phyloP scores from a whole-genome alignment of 2,113 vertebrate genomes.

The Probosciger aterrimus region DNA sequence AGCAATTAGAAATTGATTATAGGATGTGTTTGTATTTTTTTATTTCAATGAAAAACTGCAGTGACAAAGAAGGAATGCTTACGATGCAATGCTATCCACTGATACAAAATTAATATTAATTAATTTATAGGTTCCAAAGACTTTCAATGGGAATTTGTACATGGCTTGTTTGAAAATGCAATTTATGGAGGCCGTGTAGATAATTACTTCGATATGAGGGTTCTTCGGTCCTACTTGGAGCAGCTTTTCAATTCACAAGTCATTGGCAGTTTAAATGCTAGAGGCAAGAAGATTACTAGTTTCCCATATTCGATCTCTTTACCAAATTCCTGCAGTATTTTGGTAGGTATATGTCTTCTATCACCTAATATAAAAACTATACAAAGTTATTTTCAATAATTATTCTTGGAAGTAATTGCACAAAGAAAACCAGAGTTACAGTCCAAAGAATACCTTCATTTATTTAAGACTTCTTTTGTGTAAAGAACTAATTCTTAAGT shows the following conservation, averaged over 20 bases:
- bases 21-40: background rate
- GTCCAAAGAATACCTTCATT: background rate
- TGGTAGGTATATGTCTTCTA: slow-evolving; percentile 74
- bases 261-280: slow-evolving; percentile 70
- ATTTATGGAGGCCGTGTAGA: slow-evolving; percentile 96
- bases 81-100: background rate
- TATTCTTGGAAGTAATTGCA: background rate
- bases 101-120: background rate
- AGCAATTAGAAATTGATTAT: background rate
- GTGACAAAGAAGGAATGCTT: background rate
- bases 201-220: slow-evolving; percentile 89
- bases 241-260: slow-evolving; percentile 87
- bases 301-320: slow-evolving; percentile 83
- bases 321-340: slow-evolving; percentile 89
- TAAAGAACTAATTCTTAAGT: background rate
- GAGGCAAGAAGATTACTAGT: slow-evolving; percentile 69
- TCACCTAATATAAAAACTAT: background rate
- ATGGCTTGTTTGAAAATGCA: slow-evolving; percentile 91
- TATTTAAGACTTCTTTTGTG: background rate
- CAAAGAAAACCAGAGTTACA: background rate
- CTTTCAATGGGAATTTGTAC: slow-evolving; percentile 93
- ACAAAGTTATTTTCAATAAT: background rate
- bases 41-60: background rate
- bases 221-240: slow-evolving; percentile 93
- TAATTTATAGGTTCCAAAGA: slow-evolving; percentile 78